These are phyloP conservation scores for Heterochromis multidens DNA, from an alignment of 2,113 vertebrate genomes.

Conservation along the genomic window DNA sequence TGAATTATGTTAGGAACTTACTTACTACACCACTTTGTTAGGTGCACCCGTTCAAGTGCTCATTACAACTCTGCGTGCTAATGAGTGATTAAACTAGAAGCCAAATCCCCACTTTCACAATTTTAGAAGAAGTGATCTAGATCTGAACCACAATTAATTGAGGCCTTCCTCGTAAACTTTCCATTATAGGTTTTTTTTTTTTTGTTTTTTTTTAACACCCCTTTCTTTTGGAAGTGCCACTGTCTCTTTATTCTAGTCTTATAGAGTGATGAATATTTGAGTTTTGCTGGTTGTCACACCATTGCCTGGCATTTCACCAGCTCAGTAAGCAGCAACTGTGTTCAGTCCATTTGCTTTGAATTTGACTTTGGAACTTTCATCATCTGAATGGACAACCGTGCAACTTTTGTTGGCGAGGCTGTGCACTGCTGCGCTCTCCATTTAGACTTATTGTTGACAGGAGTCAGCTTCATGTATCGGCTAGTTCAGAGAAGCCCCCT, in stretches of 20 bases:
- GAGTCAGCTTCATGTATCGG: conserved; percentile 24
- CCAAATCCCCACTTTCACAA: background rate
- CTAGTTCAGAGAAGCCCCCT: conserved; percentile 31
- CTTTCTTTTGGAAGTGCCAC: too few species aligned
- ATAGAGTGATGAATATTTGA: background rate
- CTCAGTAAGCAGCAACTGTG: conserved; percentile 21
- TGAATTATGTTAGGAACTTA: background rate
- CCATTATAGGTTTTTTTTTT: background rate
- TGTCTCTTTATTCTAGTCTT: background rate
- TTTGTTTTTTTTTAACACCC: too few species aligned
- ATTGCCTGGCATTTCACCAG: background rate
- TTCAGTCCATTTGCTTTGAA: conserved; percentile 28
- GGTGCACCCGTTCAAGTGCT: too few species aligned
- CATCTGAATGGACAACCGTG: conserved; percentile 6
- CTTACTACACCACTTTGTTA: too few species aligned
- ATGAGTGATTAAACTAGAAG: background rate
- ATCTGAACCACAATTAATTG: background rate
- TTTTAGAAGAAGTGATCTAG: background rate
- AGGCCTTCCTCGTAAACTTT: background rate
- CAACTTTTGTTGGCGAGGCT: conserved; percentile 18
- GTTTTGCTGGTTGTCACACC: background rate
- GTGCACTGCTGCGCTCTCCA: conserved; percentile 9
- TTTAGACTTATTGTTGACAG: conserved; percentile 57
- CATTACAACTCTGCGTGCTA: background rate
- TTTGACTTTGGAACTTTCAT: background rate